These are phyloP conservation scores for Papilio polytes DNA, from an alignment of 1,140 invertebrate genomes.

Conservation along the genomic window DNA sequence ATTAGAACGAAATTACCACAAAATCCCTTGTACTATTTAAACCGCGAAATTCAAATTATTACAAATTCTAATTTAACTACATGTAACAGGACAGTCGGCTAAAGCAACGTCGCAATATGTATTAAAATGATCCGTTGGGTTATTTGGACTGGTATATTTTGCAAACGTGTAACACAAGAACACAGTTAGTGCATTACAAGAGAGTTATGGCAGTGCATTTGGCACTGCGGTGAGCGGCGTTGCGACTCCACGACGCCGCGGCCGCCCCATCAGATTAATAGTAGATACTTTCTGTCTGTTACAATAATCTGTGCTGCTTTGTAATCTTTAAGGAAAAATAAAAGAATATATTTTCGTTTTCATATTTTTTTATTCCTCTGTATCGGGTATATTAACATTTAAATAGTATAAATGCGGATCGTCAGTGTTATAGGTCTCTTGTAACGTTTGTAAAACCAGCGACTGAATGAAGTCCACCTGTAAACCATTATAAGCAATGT, in stretches of 20 bases:
- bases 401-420: constrained; percentile 68
- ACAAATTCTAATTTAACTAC: neutral
- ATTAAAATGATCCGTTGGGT: constrained; percentile 38
- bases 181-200: constrained; percentile 54
- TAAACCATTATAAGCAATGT: constrained; percentile 48
- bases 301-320: neutral
- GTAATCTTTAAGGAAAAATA: neutral
- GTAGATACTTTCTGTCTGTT: constrained; percentile 28
- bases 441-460: constrained; percentile 61
- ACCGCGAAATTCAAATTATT: too few relatives aligned
- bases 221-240: constrained; percentile 51
- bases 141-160: constrained; percentile 37
- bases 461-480: constrained; percentile 72
- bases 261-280: constrained; percentile 36
- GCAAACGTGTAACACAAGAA: constrained; percentile 34
- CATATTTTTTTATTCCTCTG: neutral
- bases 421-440: constrained; percentile 65
- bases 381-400: constrained; percentile 49
- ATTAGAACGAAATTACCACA: neutral
- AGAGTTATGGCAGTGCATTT: constrained; percentile 63
- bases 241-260: constrained; percentile 45
- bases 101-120: neutral
- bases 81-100: neutral
- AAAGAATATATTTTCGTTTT: neutral
- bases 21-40: too few relatives aligned